Evolutionary conservation across 2,888 invertebrate species (phyloP).

Genomic region (Iphiclides podalirius): DNA sequence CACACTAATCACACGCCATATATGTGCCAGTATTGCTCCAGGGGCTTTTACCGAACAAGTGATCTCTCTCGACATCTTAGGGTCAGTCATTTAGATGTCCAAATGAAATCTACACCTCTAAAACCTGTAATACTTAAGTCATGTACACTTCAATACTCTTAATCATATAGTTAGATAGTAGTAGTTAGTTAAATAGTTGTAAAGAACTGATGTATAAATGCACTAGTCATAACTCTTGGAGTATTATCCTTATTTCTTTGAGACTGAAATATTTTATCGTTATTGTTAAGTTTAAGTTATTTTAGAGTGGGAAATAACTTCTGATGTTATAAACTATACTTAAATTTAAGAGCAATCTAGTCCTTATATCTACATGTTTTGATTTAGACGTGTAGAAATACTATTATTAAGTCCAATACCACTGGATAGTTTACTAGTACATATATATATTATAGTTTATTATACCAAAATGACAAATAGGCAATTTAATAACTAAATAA

Average conservation of each 20-base stretch:
- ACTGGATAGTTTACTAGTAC: too few relatives aligned
- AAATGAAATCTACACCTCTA: constrained; percentile 32
- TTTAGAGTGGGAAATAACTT: too few relatives aligned
- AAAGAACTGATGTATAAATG: constrained; percentile 1
- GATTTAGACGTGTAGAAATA: too few relatives aligned
- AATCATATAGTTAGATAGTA: background rate
- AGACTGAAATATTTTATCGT: background rate
- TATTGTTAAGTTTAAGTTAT: too few relatives aligned
- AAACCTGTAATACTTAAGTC: constrained; percentile 13
- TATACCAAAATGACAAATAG: too few relatives aligned
- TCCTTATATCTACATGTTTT: too few relatives aligned
- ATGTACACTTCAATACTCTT: constrained; percentile 5
- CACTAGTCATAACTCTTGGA: constrained; percentile 3
- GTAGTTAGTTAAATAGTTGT: background rate
- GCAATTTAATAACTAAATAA: too few relatives aligned
- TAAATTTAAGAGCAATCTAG: too few relatives aligned
- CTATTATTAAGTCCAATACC: too few relatives aligned
- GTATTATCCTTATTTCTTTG: too few relatives aligned
- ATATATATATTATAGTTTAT: too few relatives aligned
- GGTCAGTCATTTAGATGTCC: constrained; percentile 56
- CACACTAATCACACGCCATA: constrained; percentile 70
- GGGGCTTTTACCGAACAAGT: constrained; percentile 64
- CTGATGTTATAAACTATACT: too few relatives aligned
- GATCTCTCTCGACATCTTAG: constrained; percentile 65
- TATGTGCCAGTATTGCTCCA: constrained; percentile 62